Base-by-base conservation (phyloP, 1,140 invertebrate species). In the Paraescarpia echinospica region DNA sequence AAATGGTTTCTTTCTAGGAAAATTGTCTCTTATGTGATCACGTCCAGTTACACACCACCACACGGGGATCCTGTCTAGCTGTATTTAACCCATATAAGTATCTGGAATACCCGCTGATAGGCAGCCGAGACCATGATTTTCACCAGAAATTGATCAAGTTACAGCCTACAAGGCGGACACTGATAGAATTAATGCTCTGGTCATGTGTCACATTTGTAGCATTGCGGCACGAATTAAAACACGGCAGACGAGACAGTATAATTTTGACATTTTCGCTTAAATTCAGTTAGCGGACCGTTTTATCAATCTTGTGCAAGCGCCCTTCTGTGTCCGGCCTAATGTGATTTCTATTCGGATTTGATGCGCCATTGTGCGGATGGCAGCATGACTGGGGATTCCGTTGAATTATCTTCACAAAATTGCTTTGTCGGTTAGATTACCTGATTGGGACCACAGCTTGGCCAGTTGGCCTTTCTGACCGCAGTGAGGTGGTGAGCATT, bases 181-280 rank as follows among this genome's bases (percentile, higher is more conserved):
- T 77, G 59, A 77, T 77, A 77, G 59, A 77, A 77, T 77, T 77
- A 77, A 31, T 77, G 59, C 59, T 27, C 59, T 27, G 59, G 59
- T 77, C 59, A 77, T 77, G 59, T 77, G 59, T 77, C 59, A 77
- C 59, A 77, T 77, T 77, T 77, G 59, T 77, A 77, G 27, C 59
- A 18, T 77, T 77, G 27, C 59, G 14, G 59, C 27, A 18, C 59
- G 59, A 77, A 77, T 77, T 77, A 77, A 77, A 77, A 77, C 59
- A 18, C 22, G 14, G 59, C 59, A 77, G 59, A 77, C 59, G 59
- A 77, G 59, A 77, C 59, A 77, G 59, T 77, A 77, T 77, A 77
- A 77, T 77, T 77, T 77, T 77, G 59, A 77, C 59, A 77, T 77
- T 77, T 77, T 77, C 59, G 59, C 59, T 77, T 77, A 77, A 77